phyloP scores from a whole-genome alignment of 2,113 vertebrate genomes.

The Anser brachyrhynchus region DNA sequence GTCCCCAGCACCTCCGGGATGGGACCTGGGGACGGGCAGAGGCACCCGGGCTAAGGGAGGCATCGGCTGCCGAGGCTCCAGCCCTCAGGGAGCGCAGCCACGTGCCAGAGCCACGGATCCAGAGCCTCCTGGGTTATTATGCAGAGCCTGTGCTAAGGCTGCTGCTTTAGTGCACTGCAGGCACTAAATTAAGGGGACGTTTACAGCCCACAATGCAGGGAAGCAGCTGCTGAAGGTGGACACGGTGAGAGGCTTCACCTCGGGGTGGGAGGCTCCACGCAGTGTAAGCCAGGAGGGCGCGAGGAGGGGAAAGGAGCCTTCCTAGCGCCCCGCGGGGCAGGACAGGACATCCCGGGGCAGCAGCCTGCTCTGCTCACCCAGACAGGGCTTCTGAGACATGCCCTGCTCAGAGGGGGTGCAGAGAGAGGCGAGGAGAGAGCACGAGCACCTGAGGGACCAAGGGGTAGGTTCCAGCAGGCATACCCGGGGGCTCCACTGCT shows the following conservation, averaged over 20 bases:
- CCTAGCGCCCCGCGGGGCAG: background rate
- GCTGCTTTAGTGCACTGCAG: constrained; percentile 66
- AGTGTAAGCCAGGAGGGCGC: background rate
- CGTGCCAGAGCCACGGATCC: background rate
- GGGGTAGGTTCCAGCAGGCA: too few species aligned
- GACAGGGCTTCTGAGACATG: background rate
- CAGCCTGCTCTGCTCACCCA: background rate
- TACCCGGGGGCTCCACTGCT: too few species aligned
- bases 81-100: background rate
- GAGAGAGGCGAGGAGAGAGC: background rate
- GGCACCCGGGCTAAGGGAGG: background rate
- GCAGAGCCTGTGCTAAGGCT: constrained; percentile 49
- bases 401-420: background rate
- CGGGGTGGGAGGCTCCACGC: background rate
- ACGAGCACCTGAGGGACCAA: background rate
- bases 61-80: background rate
- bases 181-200: constrained; percentile 67
- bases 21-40: background rate
- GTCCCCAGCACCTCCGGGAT: background rate
- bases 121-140: constrained; percentile 26
- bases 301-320: background rate
- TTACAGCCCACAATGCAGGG: constrained; percentile 61
- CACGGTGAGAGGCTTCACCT: background rate
- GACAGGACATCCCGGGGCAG: background rate
- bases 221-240: constrained; percentile 49